Evolutionary conservation across 2,888 invertebrate genomes (phyloP), one percentile per base, ranked within the genome.

Genomic region (Dasysyrphus albostriatus): DNA sequence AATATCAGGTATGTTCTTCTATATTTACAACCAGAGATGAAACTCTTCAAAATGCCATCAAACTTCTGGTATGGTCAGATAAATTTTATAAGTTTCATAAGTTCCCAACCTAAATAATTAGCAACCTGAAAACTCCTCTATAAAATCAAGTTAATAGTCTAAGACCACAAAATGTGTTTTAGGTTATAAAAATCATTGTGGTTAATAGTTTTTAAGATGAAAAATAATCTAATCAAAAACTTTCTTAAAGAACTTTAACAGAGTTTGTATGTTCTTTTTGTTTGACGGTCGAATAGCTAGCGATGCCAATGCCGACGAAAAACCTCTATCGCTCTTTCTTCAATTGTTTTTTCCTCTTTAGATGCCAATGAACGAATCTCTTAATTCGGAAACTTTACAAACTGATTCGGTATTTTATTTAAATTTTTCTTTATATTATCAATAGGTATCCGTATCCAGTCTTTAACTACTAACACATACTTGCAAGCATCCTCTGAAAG

Each of bases 331-430:
- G 34, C 69, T 63, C 47, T 69, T 34, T 39, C 2, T 0, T 14
- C 24, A 24, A 24, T 2, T 19, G 5, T 34, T 16, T 9, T 32
- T 37, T 14, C 32, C 69, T 70, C 51, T 69, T 42, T 10, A 47
- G 69, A 65, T 54, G 84, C 59, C 76, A 85, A 81, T 81, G 81
- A 73, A 76, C 81, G 61, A 85, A 54, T 81, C 84, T 85, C 84
- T 85, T 85, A 69, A 81, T 77, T 77, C 67, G 72, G 47, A 80
- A 54, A 37, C 54, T 54, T 67, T 32, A 10, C 29, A 34, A 56
- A 74, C 2, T 14, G 0, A 72, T 12, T 78, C 54, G 58, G 56
- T 58, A 19, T 72, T n/a, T 0, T 24, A 32, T 61, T 14, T 39
- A 5, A 51, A 19, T 24, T 19, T 51, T 10, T 24, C 0, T 51